These are phyloP conservation scores for Tachysurus fulvidraco DNA, from an alignment of 2,113 vertebrate species.

Conservation along the genomic window DNA sequence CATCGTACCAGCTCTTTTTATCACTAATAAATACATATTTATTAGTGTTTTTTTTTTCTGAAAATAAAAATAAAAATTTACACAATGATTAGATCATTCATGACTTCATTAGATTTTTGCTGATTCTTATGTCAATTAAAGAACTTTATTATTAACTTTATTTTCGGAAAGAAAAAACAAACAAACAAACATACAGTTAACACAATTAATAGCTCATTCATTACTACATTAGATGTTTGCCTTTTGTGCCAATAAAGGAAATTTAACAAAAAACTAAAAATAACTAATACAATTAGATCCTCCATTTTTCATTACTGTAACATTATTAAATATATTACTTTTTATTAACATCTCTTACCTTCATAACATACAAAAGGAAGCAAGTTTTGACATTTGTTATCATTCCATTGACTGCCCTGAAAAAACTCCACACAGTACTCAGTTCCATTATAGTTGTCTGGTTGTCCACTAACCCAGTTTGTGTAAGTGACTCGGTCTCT, in stretches of 20 bases:
- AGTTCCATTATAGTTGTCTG: not conserved
- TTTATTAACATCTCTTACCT: not conserved
- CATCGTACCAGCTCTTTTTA: slow-evolving; percentile 21
- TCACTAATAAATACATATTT: slow-evolving; percentile 25
- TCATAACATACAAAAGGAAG: slow-evolving; percentile 23
- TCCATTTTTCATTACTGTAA: not conserved
- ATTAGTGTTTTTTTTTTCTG: no score
- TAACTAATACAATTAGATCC: not conserved
- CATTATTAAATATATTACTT: not conserved
- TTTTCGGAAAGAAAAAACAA: no score
- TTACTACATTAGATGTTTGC: not conserved
- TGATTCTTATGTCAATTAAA: no score
- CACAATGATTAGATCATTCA: no score
- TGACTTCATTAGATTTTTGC: no score
- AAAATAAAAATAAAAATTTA: no score
- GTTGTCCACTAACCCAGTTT: slow-evolving; percentile 16
- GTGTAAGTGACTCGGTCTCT: not conserved
- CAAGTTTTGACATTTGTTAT: fast-evolving
- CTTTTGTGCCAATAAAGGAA: not conserved
- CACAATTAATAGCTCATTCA: not conserved
- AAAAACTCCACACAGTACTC: not conserved
- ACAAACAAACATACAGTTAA: no score
- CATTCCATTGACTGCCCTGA: slow-evolving; percentile 10
- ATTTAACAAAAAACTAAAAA: not conserved
- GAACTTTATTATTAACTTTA: not conserved